Conservation (phyloP, 2,113 vertebrate species). For the Platichthys flesus region DNA sequence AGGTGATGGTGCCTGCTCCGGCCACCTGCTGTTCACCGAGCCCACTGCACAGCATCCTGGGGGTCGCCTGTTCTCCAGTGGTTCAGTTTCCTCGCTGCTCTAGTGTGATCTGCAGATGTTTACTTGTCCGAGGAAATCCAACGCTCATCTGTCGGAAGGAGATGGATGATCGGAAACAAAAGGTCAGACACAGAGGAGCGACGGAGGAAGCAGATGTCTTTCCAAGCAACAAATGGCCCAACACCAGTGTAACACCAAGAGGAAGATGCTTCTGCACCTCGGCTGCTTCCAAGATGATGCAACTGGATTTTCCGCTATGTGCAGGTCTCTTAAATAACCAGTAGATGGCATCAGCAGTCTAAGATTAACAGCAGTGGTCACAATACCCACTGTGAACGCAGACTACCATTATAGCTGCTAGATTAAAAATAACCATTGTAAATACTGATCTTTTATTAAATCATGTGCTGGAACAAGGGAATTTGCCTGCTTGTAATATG, state of each 20-base stretch:
- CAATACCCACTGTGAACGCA: slow-evolving; percentile 9
- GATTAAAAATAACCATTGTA: slow-evolving; percentile 9
- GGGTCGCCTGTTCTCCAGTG: not conserved
- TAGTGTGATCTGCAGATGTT: slow-evolving; percentile 1
- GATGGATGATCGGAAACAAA: not conserved
- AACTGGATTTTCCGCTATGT: slow-evolving; percentile 38
- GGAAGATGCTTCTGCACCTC: slow-evolving; percentile 5
- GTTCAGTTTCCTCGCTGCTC: slow-evolving; percentile 6
- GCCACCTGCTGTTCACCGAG: slow-evolving; percentile 64
- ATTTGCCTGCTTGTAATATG: not conserved
- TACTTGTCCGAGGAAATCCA: slow-evolving; percentile 27
- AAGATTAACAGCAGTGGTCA: slow-evolving; percentile 50
- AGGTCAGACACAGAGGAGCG: not conserved
- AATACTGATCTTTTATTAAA: not conserved
- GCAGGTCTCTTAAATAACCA: slow-evolving; percentile 65
- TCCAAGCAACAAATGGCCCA: not conserved
- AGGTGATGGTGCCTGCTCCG: slow-evolving; percentile 38
- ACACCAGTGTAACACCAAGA: not conserved
- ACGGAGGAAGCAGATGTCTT: slow-evolving; percentile 7
- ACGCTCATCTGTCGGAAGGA: slow-evolving; percentile 10
- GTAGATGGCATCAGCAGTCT: slow-evolving; percentile 79
- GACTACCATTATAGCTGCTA: not conserved
- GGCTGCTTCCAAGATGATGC: slow-evolving; percentile 53
- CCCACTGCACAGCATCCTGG: slow-evolving; percentile 34
- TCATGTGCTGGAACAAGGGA: not conserved